A percentile compares a stretch with the other conserved stretches of the same genome.
Evolutionary conservation across 2,113 vertebrate genomes (phyloP).

Genomic region (Trochalopteron elliotii): DNA sequence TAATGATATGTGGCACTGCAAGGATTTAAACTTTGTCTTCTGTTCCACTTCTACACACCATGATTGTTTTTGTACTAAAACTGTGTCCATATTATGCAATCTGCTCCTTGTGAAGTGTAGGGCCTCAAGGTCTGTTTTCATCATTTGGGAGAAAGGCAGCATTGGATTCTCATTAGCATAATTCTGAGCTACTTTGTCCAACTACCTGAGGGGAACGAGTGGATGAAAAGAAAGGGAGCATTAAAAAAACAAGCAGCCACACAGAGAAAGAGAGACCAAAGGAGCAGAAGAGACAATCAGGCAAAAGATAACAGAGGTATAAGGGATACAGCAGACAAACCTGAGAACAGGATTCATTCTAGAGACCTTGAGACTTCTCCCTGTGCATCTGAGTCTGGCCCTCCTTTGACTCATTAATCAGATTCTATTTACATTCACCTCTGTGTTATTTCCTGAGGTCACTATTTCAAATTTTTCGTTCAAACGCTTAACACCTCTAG

Average conservation of each 20-base stretch:
- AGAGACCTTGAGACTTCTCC: background rate
- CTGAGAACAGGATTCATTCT: background rate
- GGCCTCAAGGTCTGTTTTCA: background rate
- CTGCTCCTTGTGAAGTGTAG: background rate
- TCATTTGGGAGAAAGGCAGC: background rate
- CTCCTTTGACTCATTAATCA: background rate
- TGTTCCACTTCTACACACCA: background rate
- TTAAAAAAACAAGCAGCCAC: background rate
- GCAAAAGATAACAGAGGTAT: background rate
- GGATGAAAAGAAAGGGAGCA: background rate
- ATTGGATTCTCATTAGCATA: background rate
- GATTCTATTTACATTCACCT: background rate
- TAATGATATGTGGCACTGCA: background rate
- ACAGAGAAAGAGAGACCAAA: background rate
- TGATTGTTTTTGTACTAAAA: background rate
- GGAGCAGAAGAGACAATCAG: background rate
- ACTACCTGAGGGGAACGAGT: background rate
- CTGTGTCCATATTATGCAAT: background rate
- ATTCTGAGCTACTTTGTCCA: background rate
- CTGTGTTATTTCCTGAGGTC: background rate
- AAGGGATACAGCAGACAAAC: background rate
- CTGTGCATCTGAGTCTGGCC: rapidly evolving
- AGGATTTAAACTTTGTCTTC: background rate
- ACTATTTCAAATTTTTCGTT: background rate
- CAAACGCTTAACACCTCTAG: background rate